A percentile compares a stretch with the other conserved stretches of the same genome.
Conservation (phyloP, 2,113 vertebrate species). For the Bos javanicus region DNA sequence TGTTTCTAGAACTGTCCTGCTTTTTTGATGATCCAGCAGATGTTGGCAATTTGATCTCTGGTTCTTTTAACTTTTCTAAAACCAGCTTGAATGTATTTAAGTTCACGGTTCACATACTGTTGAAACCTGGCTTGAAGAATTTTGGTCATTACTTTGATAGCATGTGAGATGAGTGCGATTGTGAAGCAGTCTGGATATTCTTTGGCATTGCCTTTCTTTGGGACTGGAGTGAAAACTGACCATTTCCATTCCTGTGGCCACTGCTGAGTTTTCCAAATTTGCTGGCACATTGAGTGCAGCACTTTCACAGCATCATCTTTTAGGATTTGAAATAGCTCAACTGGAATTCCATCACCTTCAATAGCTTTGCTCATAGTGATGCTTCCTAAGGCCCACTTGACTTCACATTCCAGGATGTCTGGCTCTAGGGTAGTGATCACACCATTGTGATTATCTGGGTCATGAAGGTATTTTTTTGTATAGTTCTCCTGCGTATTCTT, state of each 20-base stretch:
- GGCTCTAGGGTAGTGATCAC: neutral
- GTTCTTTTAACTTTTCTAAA: neutral
- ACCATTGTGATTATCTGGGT: neutral
- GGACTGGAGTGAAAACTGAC: neutral
- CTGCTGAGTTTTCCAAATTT: neutral
- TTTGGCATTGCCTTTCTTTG: neutral
- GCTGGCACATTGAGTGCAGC: neutral
- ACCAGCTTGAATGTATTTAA: neutral
- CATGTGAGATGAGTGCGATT: neutral
- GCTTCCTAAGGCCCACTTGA: neutral
- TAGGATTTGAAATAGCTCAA: neutral
- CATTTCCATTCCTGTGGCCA: neutral
- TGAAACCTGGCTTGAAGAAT: neutral
- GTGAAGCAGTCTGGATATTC: neutral
- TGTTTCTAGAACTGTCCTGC: neutral
- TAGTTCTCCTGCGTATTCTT: neutral
- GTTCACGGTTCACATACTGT: neutral
- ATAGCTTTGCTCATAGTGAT: neutral
- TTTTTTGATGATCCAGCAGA: fast-evolving
- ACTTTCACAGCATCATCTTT: neutral
- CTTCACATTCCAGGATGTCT: neutral
- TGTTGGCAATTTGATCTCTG: neutral
- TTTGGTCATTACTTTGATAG: neutral
- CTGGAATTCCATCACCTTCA: neutral
- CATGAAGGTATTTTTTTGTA: neutral